Base-by-base conservation (phyloP, 1,140 invertebrate genomes). In the Tribolium madens region DNA sequence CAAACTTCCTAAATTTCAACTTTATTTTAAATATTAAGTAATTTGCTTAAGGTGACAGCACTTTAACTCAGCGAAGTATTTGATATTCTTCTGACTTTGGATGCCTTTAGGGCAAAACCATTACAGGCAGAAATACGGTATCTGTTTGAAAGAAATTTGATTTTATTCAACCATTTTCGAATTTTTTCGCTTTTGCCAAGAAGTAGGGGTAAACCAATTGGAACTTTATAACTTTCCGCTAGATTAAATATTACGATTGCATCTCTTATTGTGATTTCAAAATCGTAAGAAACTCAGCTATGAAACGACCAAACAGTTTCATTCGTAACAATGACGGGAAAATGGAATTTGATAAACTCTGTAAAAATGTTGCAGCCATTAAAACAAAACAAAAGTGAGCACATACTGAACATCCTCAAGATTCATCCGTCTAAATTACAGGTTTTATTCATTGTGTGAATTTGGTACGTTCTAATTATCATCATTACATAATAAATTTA, bases 361-460 rank as follows among this genome's bases (percentile, higher is more conserved):
- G 57, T 33, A 64, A 33, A 64, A 60, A 60, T 10, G 53, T 60
- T 60, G 53, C 53, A 26, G 9, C 53, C 53, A 26, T 60, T 60
- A 60, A 60, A 10, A 60, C 17, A 60, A 18, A 57, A 57, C 52
- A 57, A 64, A 50, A 64, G 57, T 33, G 57, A 64, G 14, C 57
- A 64, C 57, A 64, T 26, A 64, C 14, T 42, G n/a, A 42, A 42
- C 21, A 17, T 18, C 52, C 13, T 57, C 52, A 57, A 26, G 21
- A 64, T 64, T 14, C 57, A 64, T 64, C 12, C 26, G 21, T 64
- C 57, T 64, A 33, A 64, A 64, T 64, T 64, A 64, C 57, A 33
- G 57, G 21, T 64, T 64, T 26, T 26, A 26, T 60, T 64, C 57
- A 64, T 64, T 64, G 57, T 64, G 57, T 64, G 57, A 64, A 64